Base-by-base conservation (phyloP, 1,140 invertebrate genomes). In the Drosophila repleta region DNA sequence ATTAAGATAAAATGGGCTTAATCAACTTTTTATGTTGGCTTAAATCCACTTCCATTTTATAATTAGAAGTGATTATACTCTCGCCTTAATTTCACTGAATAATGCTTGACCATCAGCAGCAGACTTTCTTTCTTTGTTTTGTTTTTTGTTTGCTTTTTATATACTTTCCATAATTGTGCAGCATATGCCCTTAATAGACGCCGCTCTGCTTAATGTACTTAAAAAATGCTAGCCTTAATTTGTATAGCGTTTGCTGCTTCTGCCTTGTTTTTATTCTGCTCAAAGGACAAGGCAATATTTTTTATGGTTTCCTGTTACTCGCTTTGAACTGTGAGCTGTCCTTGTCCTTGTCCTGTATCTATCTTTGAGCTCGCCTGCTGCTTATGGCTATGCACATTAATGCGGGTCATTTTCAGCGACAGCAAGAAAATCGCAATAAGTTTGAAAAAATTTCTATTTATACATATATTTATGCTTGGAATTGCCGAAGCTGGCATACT, bases 141-240 rank as follows among this genome's bases (percentile, higher is more conserved):
- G 0, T 29, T 29, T 29, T 29, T 8, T 35, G 1, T 32, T 5
- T 32, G 0, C 10, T 32, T 32, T 10, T 35, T 11, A 2, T 29
- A 45, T 32, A 24, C 17, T 52, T 35, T 53, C 13, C 51, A 51
- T 35, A 60, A 43, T 56, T 56, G 41, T 35, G 37, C 29, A 46
- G 69, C 62, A 66, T 67, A 26, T 61, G 53, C 64, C 41, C 29
- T 55, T 41, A 52, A 57, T 51, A 64, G 49, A 57, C 55, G 4
- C 45, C 37, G 53, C 32, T 5, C 32, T 5, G 55, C 52, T 72
- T 71, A 61, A 76, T 66, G 62, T 67, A 58, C 63, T 68, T 74
- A 48, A 82, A 85, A 77, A 69, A 67, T 64, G 67, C 70, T 84
- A 57, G 81, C 74, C 87, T 87, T 81, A 87, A 87, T 84, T 74